Conservation (phyloP, 2,888 invertebrate genomes). For the Belgica antarctica region DNA sequence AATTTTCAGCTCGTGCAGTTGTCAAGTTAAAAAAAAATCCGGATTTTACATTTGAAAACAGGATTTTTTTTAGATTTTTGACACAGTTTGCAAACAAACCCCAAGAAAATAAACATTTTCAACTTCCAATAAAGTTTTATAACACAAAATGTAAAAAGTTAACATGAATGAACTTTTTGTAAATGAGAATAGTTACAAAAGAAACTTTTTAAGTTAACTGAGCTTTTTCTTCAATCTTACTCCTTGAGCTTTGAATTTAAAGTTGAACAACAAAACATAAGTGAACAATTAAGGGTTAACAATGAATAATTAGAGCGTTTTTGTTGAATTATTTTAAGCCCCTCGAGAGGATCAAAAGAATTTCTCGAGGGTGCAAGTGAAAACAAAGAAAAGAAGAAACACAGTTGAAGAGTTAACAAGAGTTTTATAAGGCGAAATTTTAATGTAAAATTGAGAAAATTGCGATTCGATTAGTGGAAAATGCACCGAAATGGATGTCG, state of each 20-base stretch:
- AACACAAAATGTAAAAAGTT: too few relatives aligned
- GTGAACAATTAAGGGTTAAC: background rate
- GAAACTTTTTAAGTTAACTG: background rate
- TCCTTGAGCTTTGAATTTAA: background rate
- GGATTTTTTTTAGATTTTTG: too few relatives aligned
- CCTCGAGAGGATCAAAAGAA: background rate
- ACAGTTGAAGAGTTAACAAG: conserved; percentile 37
- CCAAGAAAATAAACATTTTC: too few relatives aligned
- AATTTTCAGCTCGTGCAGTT: too few relatives aligned
- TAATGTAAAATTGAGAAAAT: background rate
- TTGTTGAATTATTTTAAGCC: background rate
- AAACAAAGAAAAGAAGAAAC: background rate
- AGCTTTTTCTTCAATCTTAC: too few relatives aligned
- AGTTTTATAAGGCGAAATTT: conserved; percentile 25
- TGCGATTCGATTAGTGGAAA: background rate
- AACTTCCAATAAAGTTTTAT: too few relatives aligned
- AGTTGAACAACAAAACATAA: background rate
- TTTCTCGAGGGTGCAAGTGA: background rate
- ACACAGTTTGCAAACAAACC: too few relatives aligned
- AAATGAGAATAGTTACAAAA: background rate
- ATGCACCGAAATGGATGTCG: background rate
- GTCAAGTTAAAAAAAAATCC: too few relatives aligned
- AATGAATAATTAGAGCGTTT: background rate
- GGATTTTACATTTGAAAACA: too few relatives aligned
- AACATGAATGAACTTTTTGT: background rate